phyloP scores from a whole-genome alignment of 2,113 vertebrate genomes.

The Rhodinocichla rosea region DNA sequence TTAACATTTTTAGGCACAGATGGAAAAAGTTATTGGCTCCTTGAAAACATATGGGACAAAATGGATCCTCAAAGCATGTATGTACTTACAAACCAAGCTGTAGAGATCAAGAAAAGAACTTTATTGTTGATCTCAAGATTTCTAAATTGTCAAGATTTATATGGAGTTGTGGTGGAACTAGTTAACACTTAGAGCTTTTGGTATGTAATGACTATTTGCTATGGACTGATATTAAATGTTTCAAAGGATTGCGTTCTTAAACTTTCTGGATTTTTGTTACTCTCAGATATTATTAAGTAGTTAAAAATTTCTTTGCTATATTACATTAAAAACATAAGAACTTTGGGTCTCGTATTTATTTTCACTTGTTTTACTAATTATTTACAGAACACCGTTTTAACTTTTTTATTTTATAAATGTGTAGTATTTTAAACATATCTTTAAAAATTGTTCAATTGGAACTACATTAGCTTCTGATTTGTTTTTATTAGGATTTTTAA shows the following conservation, averaged over 20 bases:
- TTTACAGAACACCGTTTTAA: slow-evolving; percentile 78
- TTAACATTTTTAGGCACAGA: slow-evolving; percentile 76
- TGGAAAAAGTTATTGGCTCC: slow-evolving; percentile 73
- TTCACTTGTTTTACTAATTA: slow-evolving; percentile 81
- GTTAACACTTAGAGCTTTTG: slow-evolving; percentile 83
- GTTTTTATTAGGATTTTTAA: slow-evolving; percentile 73
- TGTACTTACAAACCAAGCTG: slow-evolving; percentile 83
- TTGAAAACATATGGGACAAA: slow-evolving; percentile 69
- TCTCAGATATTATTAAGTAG: slow-evolving; percentile 83
- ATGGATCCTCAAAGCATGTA: slow-evolving; percentile 73
- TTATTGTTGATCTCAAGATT: slow-evolving; percentile 76
- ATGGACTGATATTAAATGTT: slow-evolving; percentile 86
- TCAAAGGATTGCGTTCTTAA: slow-evolving; percentile 88
- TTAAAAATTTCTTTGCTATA: slow-evolving; percentile 88
- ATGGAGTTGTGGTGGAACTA: slow-evolving; percentile 81
- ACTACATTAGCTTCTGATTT: slow-evolving; percentile 74
- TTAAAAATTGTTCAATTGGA: slow-evolving; percentile 66
- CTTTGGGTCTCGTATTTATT: slow-evolving; percentile 87
- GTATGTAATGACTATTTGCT: slow-evolving; percentile 83
- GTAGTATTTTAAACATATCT: slow-evolving; percentile 78
- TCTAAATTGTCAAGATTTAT: slow-evolving; percentile 78
- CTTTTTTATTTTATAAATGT: slow-evolving; percentile 80
- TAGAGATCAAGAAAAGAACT: slow-evolving; percentile 78
- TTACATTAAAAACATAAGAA: slow-evolving; percentile 98
- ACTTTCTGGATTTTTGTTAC: slow-evolving; percentile 89